Evolutionary conservation across 2,797 vertebrate genomes (phyloP).

Genomic region (Chelonia mydas): DNA sequence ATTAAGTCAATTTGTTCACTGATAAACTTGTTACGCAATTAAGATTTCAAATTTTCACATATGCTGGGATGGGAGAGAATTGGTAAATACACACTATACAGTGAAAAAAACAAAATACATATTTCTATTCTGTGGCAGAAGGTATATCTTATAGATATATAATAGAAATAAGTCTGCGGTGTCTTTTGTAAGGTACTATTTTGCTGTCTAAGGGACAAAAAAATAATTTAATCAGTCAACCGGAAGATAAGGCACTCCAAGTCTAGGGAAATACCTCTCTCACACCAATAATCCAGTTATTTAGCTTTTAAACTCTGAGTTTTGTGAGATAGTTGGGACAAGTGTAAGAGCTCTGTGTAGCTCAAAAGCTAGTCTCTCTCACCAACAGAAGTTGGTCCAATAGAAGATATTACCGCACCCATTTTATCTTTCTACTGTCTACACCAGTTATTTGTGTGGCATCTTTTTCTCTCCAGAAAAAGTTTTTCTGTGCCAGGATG

Average conservation of each 20-base stretch:
- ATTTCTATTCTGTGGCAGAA: constrained; percentile 2
- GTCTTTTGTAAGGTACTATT: neutral
- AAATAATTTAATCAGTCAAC: neutral
- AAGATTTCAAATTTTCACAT: neutral
- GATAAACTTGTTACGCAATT: neutral
- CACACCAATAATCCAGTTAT: neutral
- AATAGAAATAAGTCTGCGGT: neutral
- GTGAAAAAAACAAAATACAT: neutral
- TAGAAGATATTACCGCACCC: no score
- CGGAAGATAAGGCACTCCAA: neutral
- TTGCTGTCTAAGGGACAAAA: neutral
- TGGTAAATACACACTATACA: neutral
- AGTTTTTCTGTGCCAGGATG: neutral
- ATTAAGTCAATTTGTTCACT: neutral
- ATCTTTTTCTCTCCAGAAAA: neutral
- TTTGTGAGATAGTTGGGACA: neutral
- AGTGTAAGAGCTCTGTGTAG: no score
- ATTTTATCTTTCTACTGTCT: neutral
- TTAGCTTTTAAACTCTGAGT: neutral
- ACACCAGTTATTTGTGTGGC: neutral
- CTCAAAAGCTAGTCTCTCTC: no score
- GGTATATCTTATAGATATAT: neutral
- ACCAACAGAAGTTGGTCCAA: no score
- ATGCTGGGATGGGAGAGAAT: neutral
- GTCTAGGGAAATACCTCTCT: neutral